Base-by-base conservation (phyloP, 2,113 vertebrate genomes). In the Ceratotherium simum region DNA sequence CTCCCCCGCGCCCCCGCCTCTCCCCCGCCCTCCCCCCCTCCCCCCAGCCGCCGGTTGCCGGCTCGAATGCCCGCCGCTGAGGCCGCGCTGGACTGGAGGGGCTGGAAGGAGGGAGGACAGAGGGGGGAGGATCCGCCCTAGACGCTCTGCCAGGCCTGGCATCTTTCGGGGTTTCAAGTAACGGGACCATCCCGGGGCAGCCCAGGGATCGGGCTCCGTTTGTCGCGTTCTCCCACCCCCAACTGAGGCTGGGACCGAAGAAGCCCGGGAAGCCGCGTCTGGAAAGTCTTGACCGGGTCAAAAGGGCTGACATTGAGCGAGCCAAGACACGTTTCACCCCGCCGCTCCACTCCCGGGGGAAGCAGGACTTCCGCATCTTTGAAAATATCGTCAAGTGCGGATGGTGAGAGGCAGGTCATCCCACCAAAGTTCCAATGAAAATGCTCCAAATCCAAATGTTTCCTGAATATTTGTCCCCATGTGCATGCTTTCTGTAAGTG, bases 231-330 rank as follows among this genome's bases (percentile, higher is more conserved):
- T 91, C 81, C 90, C 60, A 75, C 60, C 83, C 90, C 64, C 64
- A 72, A 8, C 82, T 48, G 27, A 25, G 96, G 51, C 96, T 39
- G 87, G 83, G 82, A 86, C 92, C 64, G 6, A 70, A 93, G 75
- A 33, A 96, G 80, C 96, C 96, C 90, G 29, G 90, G 96, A 93
- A 97, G 92, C 65, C 46, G 73, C 12, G 91, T 97, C 98, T 98
- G 97, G 93, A 95, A 97, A 98, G 95, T 93, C 96, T 96, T 98
- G 97, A 97, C 97, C 98, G 31, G 92, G 97, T 97, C 97, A 98
- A 98, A 98, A 98, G 97, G 97, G 96, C 95, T 98, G 97, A 98
- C 97, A 89, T 58, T 96, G 97, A 97, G 97, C 96, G 51, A 98
- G 98, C 97, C 97, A 96, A 96, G 97, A 97, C 95, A 94, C 86